Evolutionary conservation across 2,797 vertebrate genomes (phyloP), one percentile per base, ranked within the genome.

Genomic region (Melanotaenia trifasciata): DNA sequence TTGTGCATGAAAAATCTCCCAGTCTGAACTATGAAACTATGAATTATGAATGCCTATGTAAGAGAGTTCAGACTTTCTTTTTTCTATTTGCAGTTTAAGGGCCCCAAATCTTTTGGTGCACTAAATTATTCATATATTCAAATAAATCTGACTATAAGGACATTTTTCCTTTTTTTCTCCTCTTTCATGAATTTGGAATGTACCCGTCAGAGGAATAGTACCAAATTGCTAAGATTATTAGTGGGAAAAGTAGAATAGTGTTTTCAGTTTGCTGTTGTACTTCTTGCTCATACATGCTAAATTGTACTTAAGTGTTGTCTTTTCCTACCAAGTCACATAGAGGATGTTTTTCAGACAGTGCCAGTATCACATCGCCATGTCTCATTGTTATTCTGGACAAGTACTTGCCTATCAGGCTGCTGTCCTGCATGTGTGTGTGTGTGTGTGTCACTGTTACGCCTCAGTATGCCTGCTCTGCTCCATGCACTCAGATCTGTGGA

Each of bases 91-190:
- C 80, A 90, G 87, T 88, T 90, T 86, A 82, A 81, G 81, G 74
- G 67, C 59, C 69, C 69, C 38, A 86, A 90, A 86, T 90, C 78
- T 89, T 90, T 90, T 76, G 80, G 70, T 61, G 53, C 71, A 50
- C 58, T 91, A 85, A 92, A 93, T 92, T 92, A 93, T 93, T 93
- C 83, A 93, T 91, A 59, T 87, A 90, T 93, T 92, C 86, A 89
- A 92, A 90, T 87, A 51, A 90, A 88, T 85, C 77, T 79, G 84
- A 90, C 80, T 86, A 82, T 88, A 76, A 84, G 86, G 87, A 70
- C 65, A 82, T 75, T 75, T 63, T 51, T 67, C 38, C 12, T 69
- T 79, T 84, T 86, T 79, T 87, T 84, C 77, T 83, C 59, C 64
- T 86, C 75, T 84, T 84, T 88, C 84, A 81, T 89, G 90, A 86